Evolutionary conservation across 2,797 vertebrate genomes (phyloP), one percentile per base, ranked within the genome.

Genomic region (Epinephelus malabaricus): DNA sequence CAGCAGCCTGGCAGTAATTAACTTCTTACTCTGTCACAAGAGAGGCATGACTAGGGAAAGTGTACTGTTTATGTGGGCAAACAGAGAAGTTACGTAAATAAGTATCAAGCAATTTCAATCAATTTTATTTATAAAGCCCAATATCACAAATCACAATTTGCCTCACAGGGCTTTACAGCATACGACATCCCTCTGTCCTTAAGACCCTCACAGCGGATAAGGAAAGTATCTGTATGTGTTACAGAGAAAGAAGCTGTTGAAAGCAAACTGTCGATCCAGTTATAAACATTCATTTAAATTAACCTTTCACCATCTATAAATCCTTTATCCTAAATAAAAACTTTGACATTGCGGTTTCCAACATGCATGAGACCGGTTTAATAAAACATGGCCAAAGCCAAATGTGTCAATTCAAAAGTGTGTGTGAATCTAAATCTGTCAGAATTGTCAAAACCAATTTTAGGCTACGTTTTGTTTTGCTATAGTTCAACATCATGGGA

Each of bases 1-100:
- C 47, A 75, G 40, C 30, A 56, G 49, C 43, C 45, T 47, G 38
- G 51, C 38, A 45, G 62, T 71, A 68, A 74, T 70, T 69, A 78
- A 54, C 56, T 46, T 75, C 56, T 12, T 46, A 14, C 23, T 50
- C 53, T 47, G 25, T 68, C 61, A 76, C 46, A 70, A 23, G 53
- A 66, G 46, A 75, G 27, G 63, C 25, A 60, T 62, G 63, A 67
- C 47, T 34, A 51, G 21, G 49, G 30, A n/a, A 79, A 63, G 43
- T 12, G 18, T 18, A 7, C 2, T 40, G 25, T 53, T 72, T 45
- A 64, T 25, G 17, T 19, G 6, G 56, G 6, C 10, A 53, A 83
- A 58, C 6, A 47, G 21, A 13, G 38, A 63, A n/a, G 38, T 43
- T 43, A 12, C 3, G 71, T 56, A 62, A 51, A 69, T 62, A 69